Conservation (phyloP, 2,888 invertebrate species). For the Panopea generosa region DNA sequence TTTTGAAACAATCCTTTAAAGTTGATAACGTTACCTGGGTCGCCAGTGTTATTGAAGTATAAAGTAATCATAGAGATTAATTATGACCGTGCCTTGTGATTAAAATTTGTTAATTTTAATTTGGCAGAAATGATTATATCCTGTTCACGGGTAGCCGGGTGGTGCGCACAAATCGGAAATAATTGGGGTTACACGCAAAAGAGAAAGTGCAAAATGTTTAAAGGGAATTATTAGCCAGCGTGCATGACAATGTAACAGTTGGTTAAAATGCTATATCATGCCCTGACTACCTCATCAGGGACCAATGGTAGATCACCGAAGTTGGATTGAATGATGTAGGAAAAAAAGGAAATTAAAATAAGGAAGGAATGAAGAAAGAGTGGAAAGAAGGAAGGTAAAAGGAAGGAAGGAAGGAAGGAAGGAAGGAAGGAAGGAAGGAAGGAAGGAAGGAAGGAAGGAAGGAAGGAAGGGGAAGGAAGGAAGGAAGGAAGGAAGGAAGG, state of each 20-base stretch:
- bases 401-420: conserved; percentile 18
- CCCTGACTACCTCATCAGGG: too few relatives aligned
- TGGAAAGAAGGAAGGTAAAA: conserved; percentile 5
- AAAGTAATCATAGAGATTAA: conserved; percentile 22
- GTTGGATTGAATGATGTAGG: background rate
- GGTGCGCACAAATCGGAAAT: background rate
- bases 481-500: background rate
- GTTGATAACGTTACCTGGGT: too few relatives aligned
- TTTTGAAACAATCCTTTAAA: too few relatives aligned
- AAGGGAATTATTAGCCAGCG: too few relatives aligned
- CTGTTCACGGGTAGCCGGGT: background rate
- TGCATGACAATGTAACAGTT: too few relatives aligned
- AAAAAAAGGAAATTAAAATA: background rate
- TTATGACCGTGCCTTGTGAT: conserved; percentile 22
- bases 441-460: conserved; percentile 4
- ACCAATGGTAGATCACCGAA: too few relatives aligned
- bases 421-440: conserved; percentile 6
- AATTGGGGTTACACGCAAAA: background rate
- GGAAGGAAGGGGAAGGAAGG: background rate
- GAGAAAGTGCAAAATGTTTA: too few relatives aligned
- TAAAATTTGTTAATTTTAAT: conserved; percentile 36
- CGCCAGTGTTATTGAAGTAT: conserved; percentile 1
- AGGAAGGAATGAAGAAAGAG: background rate
- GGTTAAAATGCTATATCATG: too few relatives aligned
- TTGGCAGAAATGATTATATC: conserved; percentile 31